Evolutionary conservation across 2,113 vertebrate genomes (phyloP).

Genomic region (Xiphophorus maculatus): DNA sequence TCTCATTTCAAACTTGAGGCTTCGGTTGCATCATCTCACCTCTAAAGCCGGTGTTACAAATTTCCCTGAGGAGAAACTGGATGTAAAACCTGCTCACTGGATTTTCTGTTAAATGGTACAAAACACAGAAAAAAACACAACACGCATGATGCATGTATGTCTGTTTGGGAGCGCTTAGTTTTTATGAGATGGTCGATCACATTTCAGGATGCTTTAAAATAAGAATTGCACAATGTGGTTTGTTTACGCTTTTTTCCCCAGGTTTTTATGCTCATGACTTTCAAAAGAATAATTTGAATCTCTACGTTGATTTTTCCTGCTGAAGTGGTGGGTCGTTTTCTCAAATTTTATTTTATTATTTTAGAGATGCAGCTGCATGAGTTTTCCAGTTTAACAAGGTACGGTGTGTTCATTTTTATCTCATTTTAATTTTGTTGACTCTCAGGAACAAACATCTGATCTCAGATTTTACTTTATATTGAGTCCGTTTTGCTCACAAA

Average conservation of each 20-base stretch:
- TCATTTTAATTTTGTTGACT: neutral
- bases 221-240: neutral
- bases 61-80: neutral
- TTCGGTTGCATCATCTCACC: neutral
- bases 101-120: neutral
- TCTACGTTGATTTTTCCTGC: neutral
- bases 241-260: neutral
- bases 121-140: neutral
- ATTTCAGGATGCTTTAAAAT: neutral
- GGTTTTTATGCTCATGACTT: neutral
- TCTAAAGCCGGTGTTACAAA: neutral
- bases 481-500: neutral
- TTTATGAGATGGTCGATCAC: neutral
- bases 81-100: neutral
- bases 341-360: neutral
- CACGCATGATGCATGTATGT: neutral
- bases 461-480: neutral
- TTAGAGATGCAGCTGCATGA: neutral
- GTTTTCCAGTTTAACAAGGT: neutral
- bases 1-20: neutral
- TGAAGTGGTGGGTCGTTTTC: neutral
- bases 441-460: neutral
- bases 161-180: neutral
- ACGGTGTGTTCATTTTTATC: neutral
- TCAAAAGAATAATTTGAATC: neutral